Percentiles rank a stretch among this genome's conserved stretches.
These are phyloP conservation scores for Spondyliosoma cantharus DNA, from an alignment of 2,797 vertebrate species.

Conservation along the genomic window DNA sequence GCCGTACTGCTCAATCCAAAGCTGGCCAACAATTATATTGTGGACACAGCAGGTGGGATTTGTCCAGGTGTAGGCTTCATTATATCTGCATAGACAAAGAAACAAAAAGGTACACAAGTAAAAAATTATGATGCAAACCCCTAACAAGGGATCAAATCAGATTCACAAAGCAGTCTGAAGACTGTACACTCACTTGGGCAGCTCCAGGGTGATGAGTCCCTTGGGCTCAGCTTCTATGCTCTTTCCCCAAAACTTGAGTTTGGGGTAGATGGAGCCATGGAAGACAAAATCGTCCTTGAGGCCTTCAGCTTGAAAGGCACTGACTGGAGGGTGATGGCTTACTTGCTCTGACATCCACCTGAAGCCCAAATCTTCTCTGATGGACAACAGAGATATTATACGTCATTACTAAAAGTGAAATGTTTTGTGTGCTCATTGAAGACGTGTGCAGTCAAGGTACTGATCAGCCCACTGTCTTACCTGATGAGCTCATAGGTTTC, in stretches of 20 bases:
- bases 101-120: background rate
- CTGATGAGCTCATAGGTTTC: slow-evolving; percentile 97
- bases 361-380: slow-evolving; percentile 97
- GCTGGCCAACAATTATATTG: slow-evolving; percentile 97
- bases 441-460: background rate
- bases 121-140: background rate
- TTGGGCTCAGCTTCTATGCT: slow-evolving; percentile 98
- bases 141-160: background rate
- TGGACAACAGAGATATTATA: slow-evolving; percentile 34
- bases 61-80: slow-evolving; percentile 97
- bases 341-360: slow-evolving; percentile 97
- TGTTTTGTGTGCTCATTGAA: background rate
- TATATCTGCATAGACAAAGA: slow-evolving; percentile 84
- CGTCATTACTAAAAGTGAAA: background rate
- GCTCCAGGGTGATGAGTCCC: slow-evolving; percentile 95
- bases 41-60: slow-evolving; percentile 98
- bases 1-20: slow-evolving; percentile 99
- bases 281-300: slow-evolving; percentile 94
- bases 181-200: slow-evolving; percentile 90
- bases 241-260: slow-evolving; percentile 99
- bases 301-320: slow-evolving; percentile 97
- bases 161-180: background rate
- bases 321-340: slow-evolving; percentile 98
- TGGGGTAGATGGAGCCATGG: slow-evolving; percentile 98
- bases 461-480: slow-evolving; percentile 73